Evolutionary conservation across 2,888 invertebrate genomes (phyloP), one percentile per base, ranked within the genome.

Genomic region (Ophion costatus): DNA sequence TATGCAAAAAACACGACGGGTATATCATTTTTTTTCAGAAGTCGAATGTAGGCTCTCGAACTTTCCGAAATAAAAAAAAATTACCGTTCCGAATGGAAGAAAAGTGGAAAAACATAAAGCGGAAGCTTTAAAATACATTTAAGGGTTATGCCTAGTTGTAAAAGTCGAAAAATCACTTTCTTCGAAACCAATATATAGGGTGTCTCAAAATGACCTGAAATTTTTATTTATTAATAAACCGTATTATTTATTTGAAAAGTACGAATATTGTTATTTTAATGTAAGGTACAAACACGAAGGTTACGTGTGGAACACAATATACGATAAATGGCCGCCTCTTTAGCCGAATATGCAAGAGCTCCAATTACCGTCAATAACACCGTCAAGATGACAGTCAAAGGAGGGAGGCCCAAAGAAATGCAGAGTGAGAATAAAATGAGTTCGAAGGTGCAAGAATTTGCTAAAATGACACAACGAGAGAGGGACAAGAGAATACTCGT

Each of bases 361-460:
- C 80, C 83, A 83, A 83, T 83, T 84, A 84, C 83, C 80, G 80
- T 80, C 80, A 84, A 86, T 87, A 83, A 86, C 42, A 71, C 76
- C 71, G 70, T 22, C 70, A 77, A 64, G 82, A 80, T 66, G 84
- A 66, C 70, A 75, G 59, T 42, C 17, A 76, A 57, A 63, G 29
- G 7, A 5, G 38, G 5, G 38, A 7, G 38, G 38, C 38, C 38
- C 5, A 17, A 33, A 38, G 20, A 42, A 64, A 24, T 9, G 11
- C n/a, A 14, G 38, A 29, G 33, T 38, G 7, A n/a, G 56, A 38
- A 38, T 38, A 9, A 38, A 33, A 59, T 17, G 33, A 45, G 70
- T 29, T 33, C 17, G 69, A 69, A 67, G 74, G 59, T 42, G 22
- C 20, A n/a, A 51, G 71, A 82, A 76, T 63, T 76, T 57, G 76